phyloP scores from a whole-genome alignment of 2,797 vertebrate genomes.

The Lacerta viridis region DNA sequence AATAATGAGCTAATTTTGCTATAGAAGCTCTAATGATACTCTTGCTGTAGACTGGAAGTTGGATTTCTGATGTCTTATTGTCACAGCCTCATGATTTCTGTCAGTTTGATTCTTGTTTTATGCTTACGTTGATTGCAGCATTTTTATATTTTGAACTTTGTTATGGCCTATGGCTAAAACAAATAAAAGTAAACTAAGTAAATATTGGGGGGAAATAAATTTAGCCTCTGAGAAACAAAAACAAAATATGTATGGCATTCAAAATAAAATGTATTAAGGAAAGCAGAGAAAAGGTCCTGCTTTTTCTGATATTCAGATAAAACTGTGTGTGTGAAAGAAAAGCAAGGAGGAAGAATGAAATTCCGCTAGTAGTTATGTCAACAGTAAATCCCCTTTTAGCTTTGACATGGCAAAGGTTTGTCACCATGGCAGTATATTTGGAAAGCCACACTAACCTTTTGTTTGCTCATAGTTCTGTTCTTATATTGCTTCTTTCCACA shows the following conservation, averaged over 20 bases:
- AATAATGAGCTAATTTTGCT: not conserved
- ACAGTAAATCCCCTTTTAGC: not conserved
- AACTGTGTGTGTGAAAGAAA: not conserved
- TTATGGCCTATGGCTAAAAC: conserved; percentile 1
- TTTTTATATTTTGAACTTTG: conserved; percentile 6
- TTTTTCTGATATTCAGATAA: not conserved
- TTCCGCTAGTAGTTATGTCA: conserved; percentile 4
- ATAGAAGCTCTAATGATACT: not conserved
- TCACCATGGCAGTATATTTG: conserved; percentile 37
- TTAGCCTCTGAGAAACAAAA: conserved; percentile 13
- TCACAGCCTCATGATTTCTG: conserved; percentile 12
- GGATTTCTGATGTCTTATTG: not conserved
- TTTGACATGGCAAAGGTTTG: conserved; percentile 48
- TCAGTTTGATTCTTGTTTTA: conserved; percentile 7
- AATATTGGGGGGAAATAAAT: conserved; percentile 47
- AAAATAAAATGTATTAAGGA: conserved; percentile 23
- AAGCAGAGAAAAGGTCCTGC: not conserved
- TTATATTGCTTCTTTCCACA: conserved; percentile 34
- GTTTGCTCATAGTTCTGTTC: not conserved
- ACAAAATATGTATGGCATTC: conserved; percentile 40
- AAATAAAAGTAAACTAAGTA: conserved; percentile 5
- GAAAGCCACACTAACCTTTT: not conserved
- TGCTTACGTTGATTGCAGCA: conserved; percentile 4
- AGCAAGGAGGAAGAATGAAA: not conserved
- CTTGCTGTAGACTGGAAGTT: not conserved